phyloP scores from a whole-genome alignment of 1,140 invertebrate species.

The Lasaia peninsularis region DNA sequence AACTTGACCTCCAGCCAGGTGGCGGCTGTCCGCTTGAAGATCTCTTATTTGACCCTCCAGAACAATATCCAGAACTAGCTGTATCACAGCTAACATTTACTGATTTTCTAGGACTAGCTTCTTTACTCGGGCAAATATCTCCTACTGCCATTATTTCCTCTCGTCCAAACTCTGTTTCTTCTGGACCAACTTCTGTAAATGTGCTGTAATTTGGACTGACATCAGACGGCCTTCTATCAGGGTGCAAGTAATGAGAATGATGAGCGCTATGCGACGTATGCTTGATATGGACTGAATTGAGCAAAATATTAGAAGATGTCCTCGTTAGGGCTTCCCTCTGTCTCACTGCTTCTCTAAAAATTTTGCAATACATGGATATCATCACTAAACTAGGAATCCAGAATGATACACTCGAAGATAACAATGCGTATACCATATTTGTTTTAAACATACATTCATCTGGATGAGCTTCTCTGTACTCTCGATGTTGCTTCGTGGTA shows the following conservation, averaged over 20 bases:
- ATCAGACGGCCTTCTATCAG: constrained; percentile 78
- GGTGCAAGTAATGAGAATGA: constrained; percentile 83
- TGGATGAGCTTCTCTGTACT: constrained; percentile 82
- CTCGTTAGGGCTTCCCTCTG: constrained; percentile 91
- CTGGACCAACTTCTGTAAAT: constrained; percentile 81
- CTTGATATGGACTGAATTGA: constrained; percentile 89
- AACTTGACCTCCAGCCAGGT: constrained; percentile 63
- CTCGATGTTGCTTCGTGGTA: constrained; percentile 87
- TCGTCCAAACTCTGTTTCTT: constrained; percentile 81
- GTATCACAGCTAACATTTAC: constrained; percentile 73
- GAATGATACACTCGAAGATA: constrained; percentile 95
- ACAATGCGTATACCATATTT: constrained; percentile 92
- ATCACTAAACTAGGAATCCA: constrained; percentile 97
- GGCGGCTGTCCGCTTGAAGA: constrained; percentile 60
- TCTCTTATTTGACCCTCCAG: constrained; percentile 67
- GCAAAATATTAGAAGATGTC: constrained; percentile 88
- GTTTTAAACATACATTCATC: constrained; percentile 92
- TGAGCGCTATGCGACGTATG: constrained; percentile 82
- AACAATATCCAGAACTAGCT: constrained; percentile 71
- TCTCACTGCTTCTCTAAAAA: constrained; percentile 92
- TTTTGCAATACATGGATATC: constrained; percentile 94
- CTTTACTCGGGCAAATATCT: constrained; percentile 67
- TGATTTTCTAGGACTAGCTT: constrained; percentile 71
- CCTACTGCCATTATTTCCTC: constrained; percentile 59
- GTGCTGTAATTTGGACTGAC: constrained; percentile 80